Evolutionary conservation across 1,140 invertebrate species (phyloP), one percentile per base, ranked within the genome.

Genomic region (Pachypsylla venusta): DNA sequence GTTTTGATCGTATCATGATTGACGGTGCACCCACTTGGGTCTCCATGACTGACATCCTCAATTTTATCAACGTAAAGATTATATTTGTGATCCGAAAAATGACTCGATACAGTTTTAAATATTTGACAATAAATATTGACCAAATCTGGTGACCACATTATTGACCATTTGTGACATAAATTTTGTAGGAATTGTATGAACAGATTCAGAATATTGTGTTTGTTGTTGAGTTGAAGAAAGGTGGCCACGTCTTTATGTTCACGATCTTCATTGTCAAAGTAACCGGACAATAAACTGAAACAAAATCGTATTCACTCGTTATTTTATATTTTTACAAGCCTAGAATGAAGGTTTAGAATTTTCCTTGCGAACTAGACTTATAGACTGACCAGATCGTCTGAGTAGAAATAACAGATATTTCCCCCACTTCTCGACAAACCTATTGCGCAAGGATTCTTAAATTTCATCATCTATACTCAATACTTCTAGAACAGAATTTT

Each of bases 111-210:
- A 53, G 54, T 56, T 58, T 53, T 58, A 25, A 55, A 63, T 13
- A 63, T 13, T 56, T 57, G 20, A 25, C 58, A 25, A 40, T 58
- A 63, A 12, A 61, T 20, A 25, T 39, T 16, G n/a, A 35, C 19
- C n/a, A 63, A 14, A 12, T 53, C n/a, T 1, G 13, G 22, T 12
- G 62, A 59, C 62, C 62, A 63, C 13, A 53, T 19, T 25, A n/a
- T 27, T 13, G 53, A 22, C 62, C 62, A 63, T 35, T 63, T 61
- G 42, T 7, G 7, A 22, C 4, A 4, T 19, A 48, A 19, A 3
- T 48, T 4, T 3, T 22, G 42, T 5, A 48, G 42, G 16, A 19
- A 48, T 4, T n/a, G 22, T n/a, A 48, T 4, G 4, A 4, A 10
- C 4, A 48, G 42, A 22, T 48, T 48, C n/a, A 48, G 42, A 22